These are phyloP conservation scores for Aphaenogaster floridana DNA, from an alignment of 1,140 invertebrate species.

Conservation along the genomic window DNA sequence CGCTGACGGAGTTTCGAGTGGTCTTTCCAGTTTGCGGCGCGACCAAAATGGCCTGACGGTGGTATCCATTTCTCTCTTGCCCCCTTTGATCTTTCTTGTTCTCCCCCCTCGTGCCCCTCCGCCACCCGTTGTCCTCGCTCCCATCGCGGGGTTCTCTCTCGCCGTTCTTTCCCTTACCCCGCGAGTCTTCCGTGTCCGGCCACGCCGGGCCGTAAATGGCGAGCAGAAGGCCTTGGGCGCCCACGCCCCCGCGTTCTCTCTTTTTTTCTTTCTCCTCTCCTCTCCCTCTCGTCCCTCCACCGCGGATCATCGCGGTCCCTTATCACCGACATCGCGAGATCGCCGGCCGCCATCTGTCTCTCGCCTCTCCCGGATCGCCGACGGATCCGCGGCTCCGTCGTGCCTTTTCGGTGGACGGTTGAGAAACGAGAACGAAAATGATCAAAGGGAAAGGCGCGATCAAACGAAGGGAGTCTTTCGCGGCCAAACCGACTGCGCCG, in stretches of 20 bases:
- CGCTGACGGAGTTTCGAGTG: slow-evolving; percentile 59
- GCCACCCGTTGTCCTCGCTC: slow-evolving; percentile 23
- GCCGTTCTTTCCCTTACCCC: slow-evolving; percentile 50
- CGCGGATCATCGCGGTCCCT: slow-evolving; percentile 40
- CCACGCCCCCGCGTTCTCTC: slow-evolving; percentile 79
- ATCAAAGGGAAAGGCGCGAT: slow-evolving; percentile 16
- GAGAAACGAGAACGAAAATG: background rate
- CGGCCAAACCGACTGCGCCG: background rate
- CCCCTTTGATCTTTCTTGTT: slow-evolving; percentile 34
- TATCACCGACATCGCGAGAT: slow-evolving; percentile 50
- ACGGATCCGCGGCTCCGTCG: background rate
- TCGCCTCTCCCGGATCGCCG: background rate
- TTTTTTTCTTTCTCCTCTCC: background rate
- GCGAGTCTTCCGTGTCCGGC: slow-evolving; percentile 76
- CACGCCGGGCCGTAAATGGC: slow-evolving; percentile 81
- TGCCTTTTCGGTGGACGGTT: background rate
- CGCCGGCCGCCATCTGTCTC: slow-evolving; percentile 17
- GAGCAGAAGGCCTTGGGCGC: slow-evolving; percentile 84
- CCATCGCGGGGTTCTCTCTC: slow-evolving; percentile 61
- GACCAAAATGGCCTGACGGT: slow-evolving; percentile 58
- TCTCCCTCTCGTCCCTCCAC: slow-evolving; percentile 9
- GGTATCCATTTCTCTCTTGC: slow-evolving; percentile 41
- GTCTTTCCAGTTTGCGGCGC: slow-evolving; percentile 64
- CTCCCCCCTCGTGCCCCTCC: slow-evolving; percentile 33
- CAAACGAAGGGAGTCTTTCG: background rate